Base-by-base conservation (phyloP, 1,140 invertebrate species). In the Triops longicaudatus region DNA sequence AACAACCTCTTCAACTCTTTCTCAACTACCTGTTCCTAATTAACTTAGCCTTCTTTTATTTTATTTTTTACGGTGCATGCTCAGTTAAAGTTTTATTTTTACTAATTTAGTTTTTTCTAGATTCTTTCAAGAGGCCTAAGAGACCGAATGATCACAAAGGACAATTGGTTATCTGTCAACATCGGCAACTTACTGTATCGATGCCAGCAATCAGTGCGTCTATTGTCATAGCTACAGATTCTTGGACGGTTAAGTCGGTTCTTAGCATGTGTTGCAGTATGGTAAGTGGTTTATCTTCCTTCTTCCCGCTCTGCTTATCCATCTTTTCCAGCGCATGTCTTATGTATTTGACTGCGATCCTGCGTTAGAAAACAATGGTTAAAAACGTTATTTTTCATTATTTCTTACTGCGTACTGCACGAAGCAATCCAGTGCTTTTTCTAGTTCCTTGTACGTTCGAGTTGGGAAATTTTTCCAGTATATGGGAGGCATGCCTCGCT, bases 391-490 rank as follows among this genome's bases (percentile, higher is more conserved):
- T 63, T 41, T 22, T 9, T 31, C 31, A 9, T 26, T 78, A 22
- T 26, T 71, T 7, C 77, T n/a, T 73, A 85, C 85, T 7, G 4
- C 26, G 4, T 84, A 93, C 92, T 87, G 88, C 75, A 89, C 87
- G 63, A 90, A 85, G 71, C 83, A 87, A 80, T 93, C 91, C 31
- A 94, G 85, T 1, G 92, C 89, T 41, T 90, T 89, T 0, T 93
- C 91, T 78, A 94, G 93, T 86, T 88, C 89, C 0, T 87, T 90
- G 91, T 93, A 95, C 0, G 93, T 83, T 0, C 89, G 89, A 0
- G 92, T 93, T 0, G 91, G 90, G 72, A 94, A 85, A 80, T 92
- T 93, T 81, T 93, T 87, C 94, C 94, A 96, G 79, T 72, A 41
- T 92, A 91, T 0, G 93, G 93, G 43, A 91, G 90, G 83, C 14